These are phyloP conservation scores for Lucinisca nassula DNA, from an alignment of 2,888 invertebrate genomes.

Conservation along the genomic window DNA sequence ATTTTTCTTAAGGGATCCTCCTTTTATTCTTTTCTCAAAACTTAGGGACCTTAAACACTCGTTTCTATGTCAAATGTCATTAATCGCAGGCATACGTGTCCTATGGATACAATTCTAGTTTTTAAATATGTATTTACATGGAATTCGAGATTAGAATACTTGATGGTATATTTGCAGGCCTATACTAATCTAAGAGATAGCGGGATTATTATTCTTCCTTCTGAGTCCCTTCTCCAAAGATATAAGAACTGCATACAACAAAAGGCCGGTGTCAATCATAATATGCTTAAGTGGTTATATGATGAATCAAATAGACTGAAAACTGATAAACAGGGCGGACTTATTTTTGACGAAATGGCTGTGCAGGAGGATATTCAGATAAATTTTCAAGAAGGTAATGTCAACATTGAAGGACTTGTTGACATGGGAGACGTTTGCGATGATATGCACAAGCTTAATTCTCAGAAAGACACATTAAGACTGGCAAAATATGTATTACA, in stretches of 20 bases:
- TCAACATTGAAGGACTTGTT: constrained; percentile 28
- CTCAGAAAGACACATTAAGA: constrained; percentile 10
- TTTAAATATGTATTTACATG: too few relatives aligned
- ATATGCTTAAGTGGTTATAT: constrained; percentile 3
- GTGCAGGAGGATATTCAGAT: constrained; percentile 49
- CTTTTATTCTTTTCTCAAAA: too few relatives aligned
- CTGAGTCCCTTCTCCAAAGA: neutral
- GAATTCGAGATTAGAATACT: too few relatives aligned
- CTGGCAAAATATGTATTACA: constrained; percentile 47
- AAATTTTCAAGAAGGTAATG: constrained; percentile 20
- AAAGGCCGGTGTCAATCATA: neutral
- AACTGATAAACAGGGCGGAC: constrained; percentile 19
- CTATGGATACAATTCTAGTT: too few relatives aligned
- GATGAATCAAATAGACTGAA: neutral
- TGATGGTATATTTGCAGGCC: too few relatives aligned
- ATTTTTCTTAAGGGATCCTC: too few relatives aligned
- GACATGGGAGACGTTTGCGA: constrained; percentile 33
- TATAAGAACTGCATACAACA: constrained; percentile 1
- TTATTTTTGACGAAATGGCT: constrained; percentile 50
- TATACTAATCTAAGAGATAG: neutral
- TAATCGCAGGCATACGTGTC: too few relatives aligned
- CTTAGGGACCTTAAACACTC: too few relatives aligned
- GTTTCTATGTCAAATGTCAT: too few relatives aligned
- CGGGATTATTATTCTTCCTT: neutral
- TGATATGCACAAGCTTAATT: constrained; percentile 25